Percentiles rank a stretch among this genome's conserved stretches.
Conservation (phyloP, 1,140 invertebrate genomes). For the Triops cancriformis region DNA sequence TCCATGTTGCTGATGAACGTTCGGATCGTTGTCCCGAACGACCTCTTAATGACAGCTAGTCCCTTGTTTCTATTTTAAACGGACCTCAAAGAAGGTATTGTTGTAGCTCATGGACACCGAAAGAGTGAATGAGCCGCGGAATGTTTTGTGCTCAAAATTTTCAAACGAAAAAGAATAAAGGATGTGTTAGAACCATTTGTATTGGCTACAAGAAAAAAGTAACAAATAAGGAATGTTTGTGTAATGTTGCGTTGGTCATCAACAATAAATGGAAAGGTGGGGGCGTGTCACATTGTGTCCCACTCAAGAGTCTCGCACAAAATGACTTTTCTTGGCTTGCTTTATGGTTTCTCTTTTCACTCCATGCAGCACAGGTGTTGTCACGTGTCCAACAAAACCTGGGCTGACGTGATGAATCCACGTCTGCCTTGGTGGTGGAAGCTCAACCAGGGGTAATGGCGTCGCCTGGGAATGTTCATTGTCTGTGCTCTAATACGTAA, state of each 20-base stretch:
- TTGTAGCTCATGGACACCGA: background rate
- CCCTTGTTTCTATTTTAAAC: constrained; percentile 1
- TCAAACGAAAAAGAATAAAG: background rate
- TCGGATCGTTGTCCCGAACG: background rate
- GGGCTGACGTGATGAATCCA: background rate
- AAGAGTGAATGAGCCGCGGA: background rate
- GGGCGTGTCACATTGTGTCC: background rate
- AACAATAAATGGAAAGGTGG: background rate
- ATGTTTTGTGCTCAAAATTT: constrained; percentile 11
- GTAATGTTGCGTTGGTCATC: background rate
- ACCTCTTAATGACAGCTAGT: background rate
- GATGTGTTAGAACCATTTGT: background rate
- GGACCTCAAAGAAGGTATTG: background rate
- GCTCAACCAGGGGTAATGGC: background rate
- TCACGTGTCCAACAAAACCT: no score
- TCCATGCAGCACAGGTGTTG: background rate
- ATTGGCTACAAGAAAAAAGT: background rate
- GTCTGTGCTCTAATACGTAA: background rate
- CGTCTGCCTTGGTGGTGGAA: background rate
- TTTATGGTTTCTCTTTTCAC: background rate
- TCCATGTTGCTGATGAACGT: background rate
- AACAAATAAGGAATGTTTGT: background rate
- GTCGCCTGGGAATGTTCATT: constrained; percentile 5
- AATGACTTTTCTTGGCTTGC: background rate
- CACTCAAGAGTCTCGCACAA: background rate